phyloP scores from a whole-genome alignment of 2,888 invertebrate genomes.

The Plemyria rubiginata region DNA sequence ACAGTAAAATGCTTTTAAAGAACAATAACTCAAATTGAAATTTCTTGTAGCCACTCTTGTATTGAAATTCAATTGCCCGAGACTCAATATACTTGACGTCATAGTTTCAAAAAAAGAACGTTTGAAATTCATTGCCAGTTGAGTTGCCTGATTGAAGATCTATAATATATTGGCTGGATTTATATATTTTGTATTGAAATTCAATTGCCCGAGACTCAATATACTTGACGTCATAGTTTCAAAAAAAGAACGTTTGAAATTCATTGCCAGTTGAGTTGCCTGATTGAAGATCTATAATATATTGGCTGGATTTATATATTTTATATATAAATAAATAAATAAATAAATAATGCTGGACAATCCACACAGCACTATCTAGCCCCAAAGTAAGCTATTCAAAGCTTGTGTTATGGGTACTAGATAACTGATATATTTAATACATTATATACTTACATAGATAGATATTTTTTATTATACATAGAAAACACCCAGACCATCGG shows the following conservation, averaged over 20 bases:
- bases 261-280: neutral
- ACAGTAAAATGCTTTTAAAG: slow-evolving; percentile 10
- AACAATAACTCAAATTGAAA: slow-evolving; percentile 25
- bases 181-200: slow-evolving; percentile 1
- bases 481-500: no score
- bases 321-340: no score
- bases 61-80: slow-evolving; percentile 24
- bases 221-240: slow-evolving; percentile 20
- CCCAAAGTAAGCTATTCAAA: no score
- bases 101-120: slow-evolving; percentile 20
- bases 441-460: no score
- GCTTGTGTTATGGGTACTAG: no score
- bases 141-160: neutral
- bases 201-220: slow-evolving; percentile 19
- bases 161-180: neutral
- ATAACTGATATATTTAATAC: no score
- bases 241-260: slow-evolving; percentile 19
- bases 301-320: neutral
- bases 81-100: slow-evolving; percentile 17
- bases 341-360: no score
- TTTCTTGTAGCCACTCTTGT: slow-evolving; percentile 17
- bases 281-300: neutral
- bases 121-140: slow-evolving; percentile 8
- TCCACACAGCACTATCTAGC: no score
- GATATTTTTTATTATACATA: no score